phyloP scores from a whole-genome alignment of 2,113 vertebrate species.

The Microcebus murinus region DNA sequence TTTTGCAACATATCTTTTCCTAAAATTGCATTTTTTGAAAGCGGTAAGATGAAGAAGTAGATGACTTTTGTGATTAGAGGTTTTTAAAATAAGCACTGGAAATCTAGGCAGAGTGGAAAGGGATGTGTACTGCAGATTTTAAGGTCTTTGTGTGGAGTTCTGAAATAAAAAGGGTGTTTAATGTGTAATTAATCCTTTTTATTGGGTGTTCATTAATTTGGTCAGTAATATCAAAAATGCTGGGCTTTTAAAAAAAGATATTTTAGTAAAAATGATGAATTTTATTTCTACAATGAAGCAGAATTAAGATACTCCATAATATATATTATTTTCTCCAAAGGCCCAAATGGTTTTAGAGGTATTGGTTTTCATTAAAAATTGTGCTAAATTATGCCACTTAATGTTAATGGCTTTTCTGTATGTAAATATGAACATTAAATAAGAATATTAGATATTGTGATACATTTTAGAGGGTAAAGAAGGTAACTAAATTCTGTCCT shows the following conservation, averaged over 20 bases:
- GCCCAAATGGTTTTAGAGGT: background rate
- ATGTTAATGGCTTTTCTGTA: slow-evolving; percentile 16
- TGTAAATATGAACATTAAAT: slow-evolving; percentile 55
- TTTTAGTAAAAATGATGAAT: slow-evolving; percentile 27
- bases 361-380: slow-evolving; percentile 51
- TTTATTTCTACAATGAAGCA: slow-evolving; percentile 4
- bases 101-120: slow-evolving; percentile 13
- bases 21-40: slow-evolving; percentile 41
- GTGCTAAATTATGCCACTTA: background rate
- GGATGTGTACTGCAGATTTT: slow-evolving; percentile 15
- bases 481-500: slow-evolving; percentile 4
- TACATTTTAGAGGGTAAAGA: slow-evolving; percentile 41
- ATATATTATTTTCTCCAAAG: slow-evolving; percentile 30
- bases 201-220: slow-evolving; percentile 33
- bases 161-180: slow-evolving; percentile 32
- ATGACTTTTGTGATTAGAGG: background rate
- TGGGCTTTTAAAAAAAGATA: slow-evolving; percentile 1
- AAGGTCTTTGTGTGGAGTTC: background rate
- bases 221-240: background rate
- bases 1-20: slow-evolving; percentile 9
- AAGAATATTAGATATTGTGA: slow-evolving; percentile 24
- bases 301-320: background rate
- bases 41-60: background rate
- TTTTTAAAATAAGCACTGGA: background rate
- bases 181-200: background rate